Percentiles rank a stretch among this genome's conserved stretches.
phyloP scores from a whole-genome alignment of 2,888 invertebrate genomes.

The Cancer borealis region DNA sequence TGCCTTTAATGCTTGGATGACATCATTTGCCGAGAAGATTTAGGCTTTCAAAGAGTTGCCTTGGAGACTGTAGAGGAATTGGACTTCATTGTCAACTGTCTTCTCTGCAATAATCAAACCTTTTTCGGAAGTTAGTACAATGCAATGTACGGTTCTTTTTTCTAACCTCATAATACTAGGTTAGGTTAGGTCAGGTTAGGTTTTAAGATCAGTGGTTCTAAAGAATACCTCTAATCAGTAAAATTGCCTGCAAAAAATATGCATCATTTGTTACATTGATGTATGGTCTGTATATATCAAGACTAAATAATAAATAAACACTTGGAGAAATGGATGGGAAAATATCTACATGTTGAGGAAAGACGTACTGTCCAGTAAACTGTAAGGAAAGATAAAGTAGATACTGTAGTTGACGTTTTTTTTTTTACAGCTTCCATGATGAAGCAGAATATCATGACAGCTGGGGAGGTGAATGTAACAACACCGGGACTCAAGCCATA shows the following conservation, averaged over 20 bases:
- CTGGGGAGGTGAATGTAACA: not conserved
- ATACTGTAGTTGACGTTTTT: not conserved
- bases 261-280: too few species aligned
- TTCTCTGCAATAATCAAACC: not conserved
- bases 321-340: not conserved
- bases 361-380: too few species aligned
- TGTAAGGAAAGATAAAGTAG: not conserved
- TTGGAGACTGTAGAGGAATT: not conserved
- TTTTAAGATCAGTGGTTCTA: too few species aligned
- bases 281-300: too few species aligned
- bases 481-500: not conserved
- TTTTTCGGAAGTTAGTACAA: not conserved
- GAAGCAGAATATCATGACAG: not conserved
- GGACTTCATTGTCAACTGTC: not conserved
- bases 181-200: too few species aligned
- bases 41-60: not conserved
- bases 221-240: too few species aligned
- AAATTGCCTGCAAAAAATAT: too few species aligned
- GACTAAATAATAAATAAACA: not conserved
- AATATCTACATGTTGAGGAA: not conserved
- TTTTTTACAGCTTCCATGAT: not conserved
- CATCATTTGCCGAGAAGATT: not conserved
- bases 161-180: too few species aligned
- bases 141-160: not conserved
- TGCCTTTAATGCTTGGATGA: too few species aligned